These are phyloP conservation scores for Gobiocypris rarus DNA, from an alignment of 2,113 vertebrate genomes.

Conservation along the genomic window DNA sequence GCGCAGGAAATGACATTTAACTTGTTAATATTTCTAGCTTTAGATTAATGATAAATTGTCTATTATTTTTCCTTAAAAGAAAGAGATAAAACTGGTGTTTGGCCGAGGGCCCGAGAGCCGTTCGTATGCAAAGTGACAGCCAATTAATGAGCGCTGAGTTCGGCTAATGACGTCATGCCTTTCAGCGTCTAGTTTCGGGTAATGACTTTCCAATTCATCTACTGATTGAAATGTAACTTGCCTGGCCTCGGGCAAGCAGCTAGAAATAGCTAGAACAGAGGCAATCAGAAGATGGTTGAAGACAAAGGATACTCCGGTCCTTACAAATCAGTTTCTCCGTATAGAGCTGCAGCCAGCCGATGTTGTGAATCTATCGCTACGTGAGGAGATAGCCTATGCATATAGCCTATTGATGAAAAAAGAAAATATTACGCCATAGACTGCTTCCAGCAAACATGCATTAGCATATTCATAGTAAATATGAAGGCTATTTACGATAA, in stretches of 20 bases:
- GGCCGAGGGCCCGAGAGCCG: slow-evolving; percentile 81
- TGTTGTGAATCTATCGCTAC: slow-evolving; percentile 44
- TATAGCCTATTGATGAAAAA: slow-evolving; percentile 72
- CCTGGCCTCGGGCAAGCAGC: slow-evolving; percentile 83
- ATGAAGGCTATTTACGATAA: slow-evolving; percentile 99
- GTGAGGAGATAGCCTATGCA: slow-evolving; percentile 67
- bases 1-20: slow-evolving; percentile 80
- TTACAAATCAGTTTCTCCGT: slow-evolving; percentile 75
- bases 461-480: slow-evolving; percentile 99
- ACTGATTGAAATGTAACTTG: slow-evolving; percentile 86
- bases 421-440: slow-evolving; percentile 83
- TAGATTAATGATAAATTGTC: slow-evolving; percentile 93
- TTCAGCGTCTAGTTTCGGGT: slow-evolving; percentile 76
- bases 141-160: slow-evolving; percentile 80
- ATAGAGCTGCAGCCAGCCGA: slow-evolving; percentile 48
- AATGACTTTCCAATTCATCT: slow-evolving; percentile 78
- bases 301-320: slow-evolving; percentile 54
- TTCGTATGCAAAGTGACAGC: slow-evolving; percentile 89
- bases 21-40: slow-evolving; percentile 79
- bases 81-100: slow-evolving; percentile 89
- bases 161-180: slow-evolving; percentile 44
- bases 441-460: slow-evolving; percentile 97
- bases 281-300: slow-evolving; percentile 81
- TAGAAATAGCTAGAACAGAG: slow-evolving; percentile 75
- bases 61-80: slow-evolving; percentile 85